A percentile compares a stretch with the other conserved stretches of the same genome.
Evolutionary conservation across 1,140 invertebrate genomes (phyloP).

Genomic region (Diploscapter pachys): DNA sequence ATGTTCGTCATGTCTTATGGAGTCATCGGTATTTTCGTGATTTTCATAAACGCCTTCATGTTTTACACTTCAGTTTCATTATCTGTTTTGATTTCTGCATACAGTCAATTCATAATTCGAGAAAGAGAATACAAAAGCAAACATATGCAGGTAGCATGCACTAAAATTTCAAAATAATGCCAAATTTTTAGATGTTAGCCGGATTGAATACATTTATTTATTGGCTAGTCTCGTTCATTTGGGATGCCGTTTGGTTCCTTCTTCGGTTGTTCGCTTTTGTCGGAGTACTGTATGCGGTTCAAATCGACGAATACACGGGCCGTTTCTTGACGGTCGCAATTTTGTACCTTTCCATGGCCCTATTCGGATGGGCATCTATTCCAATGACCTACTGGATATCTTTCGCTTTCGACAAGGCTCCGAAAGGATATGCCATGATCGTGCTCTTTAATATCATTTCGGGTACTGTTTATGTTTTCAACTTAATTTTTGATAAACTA

Average conservation of each 20-base stretch:
- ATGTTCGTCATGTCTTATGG: conserved; percentile 23
- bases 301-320: conserved; percentile 28
- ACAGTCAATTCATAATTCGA: conserved; percentile 33
- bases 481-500: too few species aligned
- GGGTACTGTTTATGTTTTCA: too few species aligned
- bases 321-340: conserved; percentile 23
- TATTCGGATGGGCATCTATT: conserved; percentile 46
- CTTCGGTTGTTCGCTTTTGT: conserved; percentile 23
- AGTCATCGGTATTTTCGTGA: conserved; percentile 12
- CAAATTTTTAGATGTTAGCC: neutral
- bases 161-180: neutral
- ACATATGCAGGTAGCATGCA: conserved; percentile 38
- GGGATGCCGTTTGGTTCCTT: conserved; percentile 24
- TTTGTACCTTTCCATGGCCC: conserved; percentile 32
- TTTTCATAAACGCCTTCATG: neutral
- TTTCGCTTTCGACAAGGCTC: conserved; percentile 42
- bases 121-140: conserved; percentile 38
- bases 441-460: conserved; percentile 43
- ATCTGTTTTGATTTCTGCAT: conserved; percentile 34
- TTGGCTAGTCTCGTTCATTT: conserved; percentile 33
- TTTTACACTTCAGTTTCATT: conserved; percentile 21
- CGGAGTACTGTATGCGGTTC: conserved; percentile 19
- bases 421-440: conserved; percentile 50
- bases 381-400: conserved; percentile 47
- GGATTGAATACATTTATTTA: conserved; percentile 33